Base-by-base conservation (phyloP, 30 jellyfish, hydroid and myxozoan species). In the Pseudorhiza aurosa region DNA sequence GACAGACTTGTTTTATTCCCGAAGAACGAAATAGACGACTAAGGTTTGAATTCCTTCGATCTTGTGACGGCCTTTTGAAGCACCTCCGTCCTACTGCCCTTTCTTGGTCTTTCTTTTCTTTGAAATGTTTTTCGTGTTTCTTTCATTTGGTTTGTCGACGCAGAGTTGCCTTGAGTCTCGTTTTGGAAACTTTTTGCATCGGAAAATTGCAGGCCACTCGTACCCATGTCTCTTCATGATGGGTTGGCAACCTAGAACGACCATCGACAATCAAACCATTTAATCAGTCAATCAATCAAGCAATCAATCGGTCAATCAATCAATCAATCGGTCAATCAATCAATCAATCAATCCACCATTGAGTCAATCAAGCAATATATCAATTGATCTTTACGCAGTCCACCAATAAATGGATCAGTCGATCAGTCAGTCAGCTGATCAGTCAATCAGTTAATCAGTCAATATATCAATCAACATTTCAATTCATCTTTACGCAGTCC, bases 171-270 rank as follows among this genome's bases (percentile, higher is more conserved):
- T 85, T 19, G 75, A 44, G 1, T 15, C 22, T 28, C 26, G 21
- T 57, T 64, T 73, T 15, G 96, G 96, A 59, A 68, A 85, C 25
- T 73, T 72, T 4, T 74, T 51, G 85, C 96, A 85, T 14, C 75
- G 82, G 63, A 85, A 45, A 1, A 59, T 49, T 58, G 32, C 72
- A 24, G 96, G 96, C 96, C 96, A 85, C 8, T 60, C 81, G 72
- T 1, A 85, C 3, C 90, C 90, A 47, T 55, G 68, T 21, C 31
- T 5, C 53, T 39, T 62, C 81, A 85, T 73, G 25, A 73, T 28
- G 9, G 85, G 79, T 10, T n/a, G 58, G 43, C 96, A 85, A 19
- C 82, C 83, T 76, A 32, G 24, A 69, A 30, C 21, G 62, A 22
- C 5, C 25, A 47, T 8, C 22, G 5, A 17, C n/a, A 7, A 47